A percentile compares a stretch with the other conserved stretches of the same genome.
Conservation (phyloP, 1,140 invertebrate genomes). For the Prorops nasuta region DNA sequence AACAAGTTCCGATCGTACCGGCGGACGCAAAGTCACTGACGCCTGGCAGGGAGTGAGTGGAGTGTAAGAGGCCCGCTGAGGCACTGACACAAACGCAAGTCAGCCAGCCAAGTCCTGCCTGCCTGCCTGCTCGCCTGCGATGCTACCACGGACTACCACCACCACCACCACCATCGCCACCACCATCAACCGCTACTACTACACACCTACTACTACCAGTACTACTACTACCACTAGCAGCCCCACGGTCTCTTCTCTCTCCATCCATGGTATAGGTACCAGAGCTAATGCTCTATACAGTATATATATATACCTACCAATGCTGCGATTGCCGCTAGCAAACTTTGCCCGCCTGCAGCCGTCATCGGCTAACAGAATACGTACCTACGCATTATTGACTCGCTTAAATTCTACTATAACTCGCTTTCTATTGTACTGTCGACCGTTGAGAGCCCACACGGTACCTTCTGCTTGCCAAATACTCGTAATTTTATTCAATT, state of each 20-base stretch:
- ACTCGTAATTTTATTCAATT: too few species aligned
- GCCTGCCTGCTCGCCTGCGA: too few species aligned
- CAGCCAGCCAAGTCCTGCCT: conserved; percentile 15
- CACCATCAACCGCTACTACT: conserved; percentile 26
- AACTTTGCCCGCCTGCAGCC: conserved; percentile 23
- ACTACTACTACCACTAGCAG: conserved; percentile 15
- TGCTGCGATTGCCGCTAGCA: too few species aligned
- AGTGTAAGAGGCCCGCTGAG: conserved; percentile 44
- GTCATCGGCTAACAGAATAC: conserved; percentile 27
- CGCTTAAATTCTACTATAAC: too few species aligned
- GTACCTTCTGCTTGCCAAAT: too few species aligned
- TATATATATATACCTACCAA: too few species aligned
- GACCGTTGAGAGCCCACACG: too few species aligned
- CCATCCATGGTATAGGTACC: too few species aligned
- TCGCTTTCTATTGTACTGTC: too few species aligned
- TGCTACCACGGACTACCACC: conserved; percentile 23
- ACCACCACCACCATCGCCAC: conserved; percentile 26
- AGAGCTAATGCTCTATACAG: too few species aligned
- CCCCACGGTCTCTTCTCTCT: too few species aligned
- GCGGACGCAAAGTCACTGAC: conserved; percentile 56
- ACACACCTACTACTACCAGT: conserved; percentile 15
- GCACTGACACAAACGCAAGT: conserved; percentile 18
- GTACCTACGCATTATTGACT: conserved; percentile 10
- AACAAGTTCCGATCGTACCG: conserved; percentile 48
- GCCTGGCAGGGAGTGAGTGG: conserved; percentile 45